Evolutionary conservation across 2,888 invertebrate species (phyloP), one percentile per base, ranked within the genome.

Genomic region (Fragum sueziense): DNA sequence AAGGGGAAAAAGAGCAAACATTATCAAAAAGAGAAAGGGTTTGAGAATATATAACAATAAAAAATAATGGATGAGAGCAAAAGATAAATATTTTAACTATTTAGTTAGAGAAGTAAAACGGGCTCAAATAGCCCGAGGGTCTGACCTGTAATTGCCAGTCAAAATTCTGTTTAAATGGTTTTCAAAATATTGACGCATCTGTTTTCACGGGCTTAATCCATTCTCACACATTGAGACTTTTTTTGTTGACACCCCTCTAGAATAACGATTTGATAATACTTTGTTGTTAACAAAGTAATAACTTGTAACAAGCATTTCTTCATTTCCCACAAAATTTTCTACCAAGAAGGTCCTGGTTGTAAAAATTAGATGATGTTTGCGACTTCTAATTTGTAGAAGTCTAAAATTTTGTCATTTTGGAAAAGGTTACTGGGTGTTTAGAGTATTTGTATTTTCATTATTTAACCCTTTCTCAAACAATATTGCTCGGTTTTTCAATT

Each of bases 131-230:
- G 25, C 61, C 33, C n/a, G 6, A 6, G 61, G 61, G 31, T 61
- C 11, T 61, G 61, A 33, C 61, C 61, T 61, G 61, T 61, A 61
- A 61, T 61, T 61, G 61, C 3, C 33, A 14, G 61, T 61, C n/a
- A 61, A 61, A 57, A 61, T 29, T 57, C 27, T 61, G 61, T 61
- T 33, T 61, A 61, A 61, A 61, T 6, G n/a, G 61, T 61, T 61
- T 33, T 61, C 7, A 61, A 61, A 61, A 61, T 61, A 61, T 61
- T 61, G 61, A 61, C 33, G 61, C 6, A 9, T 61, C n/a, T 25
- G 61, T 33, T 61, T 20, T n/a, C 31, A 4, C 61, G 52, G 7
- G 52, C n/a, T 52, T 52, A 52, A 11, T n/a, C 52, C 52, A 11
- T 52, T 52, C 52, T n/a, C 52, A n/a, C 52, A 52, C 22, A 52